Conservation (phyloP, 2,113 vertebrate genomes). For the Rhinolophus ferrumequinum region DNA sequence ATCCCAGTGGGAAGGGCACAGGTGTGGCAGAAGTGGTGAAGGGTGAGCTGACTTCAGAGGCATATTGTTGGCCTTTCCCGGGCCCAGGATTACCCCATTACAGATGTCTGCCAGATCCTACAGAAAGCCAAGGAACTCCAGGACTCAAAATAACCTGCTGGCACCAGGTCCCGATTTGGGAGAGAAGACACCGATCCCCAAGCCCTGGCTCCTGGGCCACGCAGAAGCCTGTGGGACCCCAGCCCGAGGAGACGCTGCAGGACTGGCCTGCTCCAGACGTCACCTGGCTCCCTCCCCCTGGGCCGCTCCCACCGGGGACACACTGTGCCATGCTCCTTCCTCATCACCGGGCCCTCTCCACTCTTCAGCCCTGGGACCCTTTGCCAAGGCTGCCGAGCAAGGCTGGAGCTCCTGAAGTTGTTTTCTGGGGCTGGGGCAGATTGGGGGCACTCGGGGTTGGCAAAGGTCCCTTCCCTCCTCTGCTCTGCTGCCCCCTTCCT, state of each 20-base stretch:
- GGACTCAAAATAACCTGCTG: conserved; percentile 88
- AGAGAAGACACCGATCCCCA: neutral
- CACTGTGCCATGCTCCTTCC: neutral
- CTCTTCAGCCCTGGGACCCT: neutral
- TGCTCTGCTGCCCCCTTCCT: neutral
- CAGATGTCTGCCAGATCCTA: conserved; percentile 95
- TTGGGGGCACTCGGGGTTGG: neutral
- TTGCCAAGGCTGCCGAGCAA: neutral
- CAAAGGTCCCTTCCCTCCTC: neutral
- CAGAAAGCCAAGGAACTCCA: conserved; percentile 97
- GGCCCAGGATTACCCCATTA: conserved; percentile 96
- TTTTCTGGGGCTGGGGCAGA: neutral
- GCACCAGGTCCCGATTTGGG: neutral
- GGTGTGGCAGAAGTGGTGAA: neutral
- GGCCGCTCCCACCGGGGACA: neutral
- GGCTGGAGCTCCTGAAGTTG: neutral
- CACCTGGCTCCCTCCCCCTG: accelerated
- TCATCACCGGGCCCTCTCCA: neutral
- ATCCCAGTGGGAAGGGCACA: neutral
- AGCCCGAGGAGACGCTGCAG: neutral
- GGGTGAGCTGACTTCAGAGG: neutral
- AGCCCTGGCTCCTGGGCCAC: neutral
- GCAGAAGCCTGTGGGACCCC: neutral
- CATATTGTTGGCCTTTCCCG: neutral
- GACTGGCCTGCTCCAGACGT: neutral